Evolutionary conservation across 35 echinoderm and acorn worm species (phyloP).

Genomic region (Apostichopus parvimensis): DNA sequence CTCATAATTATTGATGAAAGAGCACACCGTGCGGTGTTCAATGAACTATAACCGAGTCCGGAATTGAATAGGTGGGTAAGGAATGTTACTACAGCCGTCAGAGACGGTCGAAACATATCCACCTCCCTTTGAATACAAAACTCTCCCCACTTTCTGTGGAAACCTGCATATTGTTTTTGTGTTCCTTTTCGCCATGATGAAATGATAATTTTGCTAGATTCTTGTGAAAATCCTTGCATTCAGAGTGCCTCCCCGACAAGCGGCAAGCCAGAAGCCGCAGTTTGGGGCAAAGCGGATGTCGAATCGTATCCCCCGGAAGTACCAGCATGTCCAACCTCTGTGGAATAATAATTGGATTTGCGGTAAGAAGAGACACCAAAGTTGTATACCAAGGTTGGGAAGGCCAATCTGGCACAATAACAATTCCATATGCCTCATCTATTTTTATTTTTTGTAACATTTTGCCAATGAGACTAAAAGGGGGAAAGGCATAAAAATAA

Average conservation of each 20-base stretch:
- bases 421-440: constrained; percentile 48
- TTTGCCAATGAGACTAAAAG: no score
- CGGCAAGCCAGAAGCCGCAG: no score
- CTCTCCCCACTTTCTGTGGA: constrained; percentile 4
- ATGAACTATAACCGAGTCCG: constrained; percentile 16
- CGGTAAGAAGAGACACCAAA: no score
- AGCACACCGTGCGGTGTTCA: constrained; percentile 34
- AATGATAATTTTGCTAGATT: no score
- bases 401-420: constrained; percentile 65
- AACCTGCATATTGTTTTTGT: constrained; percentile 31
- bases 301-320: no score
- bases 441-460: constrained; percentile 62
- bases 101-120: constrained; percentile 12
- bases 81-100: background rate
- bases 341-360: no score
- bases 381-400: constrained; percentile 68
- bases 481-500: no score
- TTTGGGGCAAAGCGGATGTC: no score
- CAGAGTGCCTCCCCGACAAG: no score
- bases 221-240: no score
- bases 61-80: background rate
- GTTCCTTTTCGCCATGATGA: constrained; percentile 33
- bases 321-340: no score
- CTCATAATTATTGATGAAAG: background rate
- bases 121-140: background rate